Conservation (phyloP, 2,888 invertebrate genomes). For the Aradus depressus region DNA sequence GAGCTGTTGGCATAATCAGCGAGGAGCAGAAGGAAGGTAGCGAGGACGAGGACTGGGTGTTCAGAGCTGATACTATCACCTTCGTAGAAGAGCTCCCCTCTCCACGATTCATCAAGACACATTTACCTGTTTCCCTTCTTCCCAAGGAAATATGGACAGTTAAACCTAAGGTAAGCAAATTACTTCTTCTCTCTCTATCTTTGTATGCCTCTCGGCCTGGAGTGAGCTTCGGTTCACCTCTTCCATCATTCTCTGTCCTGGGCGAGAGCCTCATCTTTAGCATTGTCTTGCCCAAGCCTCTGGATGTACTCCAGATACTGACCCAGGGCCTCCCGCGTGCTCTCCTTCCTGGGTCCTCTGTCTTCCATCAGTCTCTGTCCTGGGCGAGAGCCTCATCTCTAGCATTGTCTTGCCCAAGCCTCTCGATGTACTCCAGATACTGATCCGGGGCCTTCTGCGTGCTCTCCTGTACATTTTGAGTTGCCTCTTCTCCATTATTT, state of each 20-base stretch:
- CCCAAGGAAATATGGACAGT: conserved; percentile 30
- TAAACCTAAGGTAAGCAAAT: conserved; percentile 29
- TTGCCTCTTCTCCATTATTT: not conserved
- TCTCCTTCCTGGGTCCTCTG: not conserved
- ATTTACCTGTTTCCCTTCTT: conserved; percentile 28
- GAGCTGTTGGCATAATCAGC: conserved; percentile 29
- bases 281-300: too few relatives aligned
- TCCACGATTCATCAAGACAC: conserved; percentile 30
- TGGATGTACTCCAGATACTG: not conserved
- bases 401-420: too few relatives aligned
- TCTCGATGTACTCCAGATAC: not conserved
- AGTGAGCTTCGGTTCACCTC: too few relatives aligned
- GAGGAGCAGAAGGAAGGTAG: conserved; percentile 24
- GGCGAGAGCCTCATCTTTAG: too few relatives aligned
- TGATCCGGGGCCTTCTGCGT: not conserved
- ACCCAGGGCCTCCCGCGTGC: not conserved
- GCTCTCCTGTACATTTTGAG: too few relatives aligned
- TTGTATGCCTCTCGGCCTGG: too few relatives aligned
- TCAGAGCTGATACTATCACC: conserved; percentile 30
- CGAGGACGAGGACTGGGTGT: conserved; percentile 28
- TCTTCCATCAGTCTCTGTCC: not conserved
- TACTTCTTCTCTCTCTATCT: not conserved
- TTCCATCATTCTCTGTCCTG: not conserved
- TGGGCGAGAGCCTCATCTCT: too few relatives aligned
- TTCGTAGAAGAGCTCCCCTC: conserved; percentile 27